Evolutionary conservation across 1,140 invertebrate species (phyloP), one percentile per base, ranked within the genome.

Genomic region (Aphaenogaster floridana): DNA sequence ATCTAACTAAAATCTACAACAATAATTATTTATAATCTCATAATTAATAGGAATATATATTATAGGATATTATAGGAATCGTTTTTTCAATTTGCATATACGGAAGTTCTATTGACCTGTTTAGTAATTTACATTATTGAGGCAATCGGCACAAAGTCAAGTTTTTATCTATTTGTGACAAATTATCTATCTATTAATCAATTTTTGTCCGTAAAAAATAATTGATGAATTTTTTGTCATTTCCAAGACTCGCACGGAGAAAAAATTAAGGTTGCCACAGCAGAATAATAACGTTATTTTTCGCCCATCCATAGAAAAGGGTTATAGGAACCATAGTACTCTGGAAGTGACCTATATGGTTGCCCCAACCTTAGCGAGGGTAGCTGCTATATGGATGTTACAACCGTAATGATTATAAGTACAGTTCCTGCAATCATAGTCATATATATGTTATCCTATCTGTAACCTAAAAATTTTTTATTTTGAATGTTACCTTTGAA

Each of bases 1-100:
- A 57, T 17, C 9, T 13, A 57, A 83, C 8, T 42, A 8, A 42
- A 61, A 76, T 84, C 15, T 42, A 28, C 48, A 81, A 11, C n/a
- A 6, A 54, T 57, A 71, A 81, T 45, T 71, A 45, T 81, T 84
- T 48, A 34, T 36, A 74, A 42, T 21, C n/a, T 11, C n/a, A 64
- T 48, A 48, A 72, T 72, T 83, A 72, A 45, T 39, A 3, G 8
- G 4, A 64, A n/a, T 15, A 39, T 1, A 42, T 21, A 42, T 48
- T 34, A 21, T 21, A 74, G 7, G 28, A 28, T 28, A 28, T 28
- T 28, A 28, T 0, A 28, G 28, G 39, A n/a, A 21, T 0, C 3
- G 57, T 39, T n/a, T 72, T 15, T 57, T n/a, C 52, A 52, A 68
- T 2, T 21, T 52, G 61, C 7, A n/a, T 71, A 17, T 39, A 21